Conservation (phyloP, 2,797 vertebrate species). For the Mico argentatus region DNA sequence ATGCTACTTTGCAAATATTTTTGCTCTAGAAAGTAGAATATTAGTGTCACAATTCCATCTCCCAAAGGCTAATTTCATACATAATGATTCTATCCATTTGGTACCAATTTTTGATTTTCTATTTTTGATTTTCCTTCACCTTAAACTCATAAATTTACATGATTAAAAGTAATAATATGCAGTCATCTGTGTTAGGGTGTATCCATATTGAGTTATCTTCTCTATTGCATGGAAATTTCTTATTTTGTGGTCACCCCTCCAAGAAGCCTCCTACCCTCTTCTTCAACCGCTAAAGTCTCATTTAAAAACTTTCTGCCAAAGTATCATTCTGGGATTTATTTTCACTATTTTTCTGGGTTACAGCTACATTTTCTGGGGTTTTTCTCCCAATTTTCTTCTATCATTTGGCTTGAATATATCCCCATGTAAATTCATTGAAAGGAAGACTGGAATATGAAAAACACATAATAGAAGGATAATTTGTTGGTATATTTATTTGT, state of each 20-base stretch:
- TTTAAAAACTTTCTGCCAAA: not conserved
- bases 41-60: not conserved
- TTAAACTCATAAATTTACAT: not conserved
- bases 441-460: not conserved
- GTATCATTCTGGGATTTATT: not conserved
- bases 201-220: not conserved
- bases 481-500: not conserved
- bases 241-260: not conserved
- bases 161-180: not conserved
- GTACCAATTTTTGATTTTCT: not conserved
- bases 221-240: not conserved
- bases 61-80: not conserved
- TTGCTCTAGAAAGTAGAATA: not conserved
- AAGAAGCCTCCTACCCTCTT: not conserved
- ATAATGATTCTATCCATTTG: not conserved
- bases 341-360: not conserved
- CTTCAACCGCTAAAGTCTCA: not conserved
- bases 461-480: not conserved
- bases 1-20: not conserved
- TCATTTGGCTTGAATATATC: not conserved
- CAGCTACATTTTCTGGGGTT: not conserved
- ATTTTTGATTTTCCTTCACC: not conserved
- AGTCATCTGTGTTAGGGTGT: not conserved
- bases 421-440: not conserved
- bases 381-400: not conserved